phyloP scores from a whole-genome alignment of 2,888 invertebrate genomes.

The Argynnis bischoffii region DNA sequence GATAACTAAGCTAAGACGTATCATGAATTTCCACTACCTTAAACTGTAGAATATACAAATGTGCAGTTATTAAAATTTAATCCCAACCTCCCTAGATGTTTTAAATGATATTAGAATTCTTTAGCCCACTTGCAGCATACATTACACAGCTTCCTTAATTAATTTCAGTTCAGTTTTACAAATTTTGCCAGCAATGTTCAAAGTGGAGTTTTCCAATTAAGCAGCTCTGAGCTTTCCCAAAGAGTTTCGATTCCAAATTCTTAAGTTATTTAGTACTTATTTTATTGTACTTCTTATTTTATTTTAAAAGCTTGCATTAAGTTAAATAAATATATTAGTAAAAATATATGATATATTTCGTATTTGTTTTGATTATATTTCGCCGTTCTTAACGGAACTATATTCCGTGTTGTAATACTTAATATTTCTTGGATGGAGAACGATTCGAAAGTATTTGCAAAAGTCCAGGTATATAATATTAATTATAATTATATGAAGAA shows the following conservation, averaged over 20 bases:
- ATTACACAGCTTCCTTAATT: conserved; percentile 29
- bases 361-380: too few species aligned
- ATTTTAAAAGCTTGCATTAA: too few species aligned
- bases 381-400: too few species aligned
- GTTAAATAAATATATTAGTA: too few species aligned
- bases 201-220: conserved; percentile 31
- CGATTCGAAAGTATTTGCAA: too few species aligned
- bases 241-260: conserved; percentile 8
- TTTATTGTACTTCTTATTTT: too few species aligned
- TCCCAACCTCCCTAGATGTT: conserved; percentile 7
- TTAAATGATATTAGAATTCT: conserved; percentile 27
- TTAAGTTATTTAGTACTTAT: conserved; percentile 1
- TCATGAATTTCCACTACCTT: background rate
- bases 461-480: too few species aligned
- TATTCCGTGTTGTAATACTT: too few species aligned
- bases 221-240: conserved; percentile 11
- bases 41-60: background rate
- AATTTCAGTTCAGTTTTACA: conserved; percentile 35
- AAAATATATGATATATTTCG: too few species aligned
- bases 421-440: too few species aligned
- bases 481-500: too few species aligned
- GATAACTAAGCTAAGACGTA: too few species aligned
- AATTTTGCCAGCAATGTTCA: conserved; percentile 30
- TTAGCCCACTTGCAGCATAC: conserved; percentile 15
- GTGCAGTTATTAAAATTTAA: background rate